Percentiles rank a stretch among this genome's conserved stretches.
These are phyloP conservation scores for Latrodectus hesperus DNA, from an alignment of 2,888 invertebrate species.

Conservation along the genomic window DNA sequence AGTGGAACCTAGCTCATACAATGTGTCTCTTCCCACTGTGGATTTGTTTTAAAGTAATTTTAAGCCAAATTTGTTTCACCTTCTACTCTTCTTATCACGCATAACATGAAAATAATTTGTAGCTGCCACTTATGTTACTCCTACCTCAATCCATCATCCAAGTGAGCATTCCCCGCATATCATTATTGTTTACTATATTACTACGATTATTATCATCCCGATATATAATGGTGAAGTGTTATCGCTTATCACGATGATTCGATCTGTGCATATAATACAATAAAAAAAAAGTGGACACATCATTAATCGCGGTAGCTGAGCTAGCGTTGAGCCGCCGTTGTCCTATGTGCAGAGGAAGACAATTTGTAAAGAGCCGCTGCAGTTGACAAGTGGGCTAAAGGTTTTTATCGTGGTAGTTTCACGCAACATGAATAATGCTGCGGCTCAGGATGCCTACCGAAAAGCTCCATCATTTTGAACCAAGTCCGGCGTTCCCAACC, in stretches of 20 bases:
- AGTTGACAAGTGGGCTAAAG: constrained; percentile 58
- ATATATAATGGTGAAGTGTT: background rate
- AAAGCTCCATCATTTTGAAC: background rate
- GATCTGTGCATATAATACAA: background rate
- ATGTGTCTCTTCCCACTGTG: too few species aligned
- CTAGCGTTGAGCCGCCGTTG: constrained; percentile 31
- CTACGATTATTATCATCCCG: background rate
- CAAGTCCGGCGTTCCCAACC: background rate
- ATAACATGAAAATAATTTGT: too few species aligned
- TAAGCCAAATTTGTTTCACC: too few species aligned
- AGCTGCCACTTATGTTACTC: background rate
- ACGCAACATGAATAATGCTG: constrained; percentile 51
- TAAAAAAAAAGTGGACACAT: constrained; percentile 18
- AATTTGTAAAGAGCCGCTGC: constrained; percentile 45
- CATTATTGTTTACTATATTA: constrained; percentile 15
- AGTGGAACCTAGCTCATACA: too few species aligned
- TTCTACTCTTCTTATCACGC: too few species aligned
- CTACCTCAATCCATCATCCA: constrained; percentile 28
- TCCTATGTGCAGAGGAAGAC: constrained; percentile 31
- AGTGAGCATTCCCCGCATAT: constrained; percentile 14
- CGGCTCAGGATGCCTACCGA: background rate
- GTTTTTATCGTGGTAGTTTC: constrained; percentile 35
- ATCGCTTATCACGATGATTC: constrained; percentile 7
- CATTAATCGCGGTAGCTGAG: constrained; percentile 36
- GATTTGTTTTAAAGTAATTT: too few species aligned